A percentile compares a stretch with the other conserved stretches of the same genome.
phyloP scores from a whole-genome alignment of 2,888 invertebrate genomes.

The Liposcelis brunnea region DNA sequence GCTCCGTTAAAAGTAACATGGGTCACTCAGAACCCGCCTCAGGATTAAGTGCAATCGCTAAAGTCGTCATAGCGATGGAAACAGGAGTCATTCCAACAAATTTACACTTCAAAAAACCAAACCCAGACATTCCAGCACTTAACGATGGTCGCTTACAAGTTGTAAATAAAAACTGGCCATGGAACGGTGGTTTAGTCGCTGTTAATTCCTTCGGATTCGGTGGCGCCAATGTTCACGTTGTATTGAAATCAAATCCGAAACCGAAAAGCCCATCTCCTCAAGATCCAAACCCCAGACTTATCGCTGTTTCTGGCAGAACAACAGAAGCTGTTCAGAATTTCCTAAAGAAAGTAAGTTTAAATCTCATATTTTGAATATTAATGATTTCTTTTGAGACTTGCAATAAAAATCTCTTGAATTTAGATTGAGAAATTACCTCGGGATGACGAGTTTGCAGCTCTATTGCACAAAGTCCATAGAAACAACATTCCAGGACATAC shows the following conservation, averaged over 20 bases:
- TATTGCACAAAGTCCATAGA: constrained; percentile 58
- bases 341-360: constrained; percentile 34
- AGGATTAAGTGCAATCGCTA: constrained; percentile 78
- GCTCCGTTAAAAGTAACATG: constrained; percentile 97
- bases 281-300: constrained; percentile 43
- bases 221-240: constrained; percentile 86
- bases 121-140: constrained; percentile 81
- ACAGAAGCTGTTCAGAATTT: constrained; percentile 53
- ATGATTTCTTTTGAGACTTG: no score
- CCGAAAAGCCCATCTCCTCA: constrained; percentile 39
- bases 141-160: constrained; percentile 80
- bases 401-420: no score
- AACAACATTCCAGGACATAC: constrained; percentile 56
- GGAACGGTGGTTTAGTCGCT: constrained; percentile 82
- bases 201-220: constrained; percentile 98
- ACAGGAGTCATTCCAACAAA: constrained; percentile 75
- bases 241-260: constrained; percentile 63
- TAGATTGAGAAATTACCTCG: constrained; percentile 32
- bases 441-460: constrained; percentile 57
- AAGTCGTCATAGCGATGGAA: constrained; percentile 87
- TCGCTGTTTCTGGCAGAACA: constrained; percentile 71
- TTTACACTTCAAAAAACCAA: constrained; percentile 73
- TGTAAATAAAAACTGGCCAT: constrained; percentile 62
- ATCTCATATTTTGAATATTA: neutral
- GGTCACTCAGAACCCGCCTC: constrained; percentile 93